Percentiles rank a stretch among this genome's conserved stretches.
Conservation (phyloP, 2,888 invertebrate genomes). For the Gasteruption jaculator region DNA sequence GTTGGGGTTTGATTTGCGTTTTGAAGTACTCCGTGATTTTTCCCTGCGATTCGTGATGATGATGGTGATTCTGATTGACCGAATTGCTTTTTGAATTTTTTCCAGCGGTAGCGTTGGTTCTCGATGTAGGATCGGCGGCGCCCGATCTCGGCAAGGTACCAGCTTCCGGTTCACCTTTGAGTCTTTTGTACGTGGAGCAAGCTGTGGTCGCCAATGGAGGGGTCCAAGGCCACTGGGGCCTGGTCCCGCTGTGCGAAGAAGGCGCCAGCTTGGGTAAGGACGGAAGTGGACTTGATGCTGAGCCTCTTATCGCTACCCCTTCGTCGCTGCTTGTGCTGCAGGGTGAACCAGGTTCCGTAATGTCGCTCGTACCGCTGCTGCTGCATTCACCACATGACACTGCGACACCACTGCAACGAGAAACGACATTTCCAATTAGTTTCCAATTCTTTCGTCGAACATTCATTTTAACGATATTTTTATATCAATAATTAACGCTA, state of each 20-base stretch:
- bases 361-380: conserved; percentile 68
- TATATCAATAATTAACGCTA: too few species aligned
- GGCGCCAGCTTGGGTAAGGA: conserved; percentile 41
- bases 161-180: conserved; percentile 46
- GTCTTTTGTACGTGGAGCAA: conserved; percentile 45
- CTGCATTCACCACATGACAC: conserved; percentile 66
- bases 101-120: conserved; percentile 26
- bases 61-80: conserved; percentile 29
- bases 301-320: conserved; percentile 46
- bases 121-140: conserved; percentile 40
- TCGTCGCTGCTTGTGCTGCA: conserved; percentile 67
- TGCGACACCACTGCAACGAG: conserved; percentile 71
- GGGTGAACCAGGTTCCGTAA: conserved; percentile 82
- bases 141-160: conserved; percentile 43
- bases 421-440: conserved; percentile 43
- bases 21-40: conserved; percentile 84
- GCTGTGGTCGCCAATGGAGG: conserved; percentile 46
- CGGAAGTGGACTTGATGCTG: conserved; percentile 37
- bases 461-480: too few species aligned
- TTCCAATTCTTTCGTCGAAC: too few species aligned
- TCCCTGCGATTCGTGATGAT: conserved; percentile 57
- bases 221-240: conserved; percentile 51
- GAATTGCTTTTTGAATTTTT: conserved; percentile 23
- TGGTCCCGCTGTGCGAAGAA: conserved; percentile 39
- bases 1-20: conserved; percentile 72